Base-by-base conservation (phyloP, 37 sponge, comb jelly and placozoan species). In the Ephydatia muelleri region DNA sequence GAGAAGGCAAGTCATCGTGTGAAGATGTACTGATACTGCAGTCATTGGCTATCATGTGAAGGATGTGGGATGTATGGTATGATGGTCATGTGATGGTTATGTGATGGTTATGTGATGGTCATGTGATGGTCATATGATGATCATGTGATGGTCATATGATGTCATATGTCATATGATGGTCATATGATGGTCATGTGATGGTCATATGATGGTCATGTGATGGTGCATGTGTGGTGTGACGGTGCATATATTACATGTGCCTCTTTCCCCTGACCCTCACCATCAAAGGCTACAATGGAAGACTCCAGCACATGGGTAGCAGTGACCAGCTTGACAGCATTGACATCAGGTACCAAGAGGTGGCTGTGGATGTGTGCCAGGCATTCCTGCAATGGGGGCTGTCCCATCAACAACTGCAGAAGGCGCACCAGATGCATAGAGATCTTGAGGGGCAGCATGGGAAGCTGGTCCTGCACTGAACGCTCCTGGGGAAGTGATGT, bases 301-400 rank as follows among this genome's bases (percentile, higher is more conserved):
- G 85, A 72, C 19, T 85, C 85, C 27, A 87, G 16, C 31, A 36
- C 35, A 30, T 85, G 43, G 49, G 82, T 25, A 30, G 76, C 65
- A 16, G 82, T 49, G 32, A 94, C 76, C 28, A 82, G 79, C 31
- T 90, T 90, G 77, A 88, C 70, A 5, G 80, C 84, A 69, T 94
- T 94, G 57, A 94, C 49, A 16, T 90, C 88, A 2, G 91, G 85
- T 38, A 94, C 85, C 5, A 94, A 80, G 39, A 94, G 85, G 73
- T 94, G 91, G 37, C 82, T 79, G 40, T 91, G 88, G 70, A 94
- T 66, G 65, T 85, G 66, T 57, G 68, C 30, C 65, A 94, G 88
- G 37, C 91, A 84, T 30, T 83, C 88, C 23, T 65, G 26, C 21
- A 73, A 40, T 25, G 91, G 94, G 26, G 91, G 91, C 68, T 36